These are phyloP conservation scores for Bombus soroeensis DNA, from an alignment of 1,140 invertebrate species.

Conservation along the genomic window DNA sequence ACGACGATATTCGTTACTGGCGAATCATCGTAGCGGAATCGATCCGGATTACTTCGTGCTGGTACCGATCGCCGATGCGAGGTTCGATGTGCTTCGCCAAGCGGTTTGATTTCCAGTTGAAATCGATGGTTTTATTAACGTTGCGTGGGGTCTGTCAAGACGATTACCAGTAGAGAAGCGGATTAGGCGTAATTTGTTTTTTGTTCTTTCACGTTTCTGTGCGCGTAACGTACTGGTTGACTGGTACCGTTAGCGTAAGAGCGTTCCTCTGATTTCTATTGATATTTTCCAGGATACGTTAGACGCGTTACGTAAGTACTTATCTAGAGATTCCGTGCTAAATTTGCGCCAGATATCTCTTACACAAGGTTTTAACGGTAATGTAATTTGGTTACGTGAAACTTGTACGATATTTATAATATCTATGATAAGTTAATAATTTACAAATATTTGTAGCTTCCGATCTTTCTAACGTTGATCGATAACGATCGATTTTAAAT, in stretches of 20 bases:
- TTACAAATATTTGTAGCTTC: too few species aligned
- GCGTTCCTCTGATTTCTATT: not conserved
- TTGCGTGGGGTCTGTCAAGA: not conserved
- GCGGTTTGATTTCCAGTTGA: not conserved
- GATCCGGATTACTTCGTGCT: not conserved
- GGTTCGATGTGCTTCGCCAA: not conserved
- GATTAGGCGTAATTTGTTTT: not conserved
- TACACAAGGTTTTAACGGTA: not conserved
- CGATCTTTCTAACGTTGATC: too few species aligned
- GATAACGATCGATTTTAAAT: too few species aligned
- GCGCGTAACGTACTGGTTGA: not conserved
- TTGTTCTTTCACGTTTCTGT: not conserved
- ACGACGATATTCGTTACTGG: conserved; percentile 3
- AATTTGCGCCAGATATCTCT: not conserved
- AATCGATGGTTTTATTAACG: conserved; percentile 1
- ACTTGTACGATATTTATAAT: too few species aligned
- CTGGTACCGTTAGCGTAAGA: not conserved
- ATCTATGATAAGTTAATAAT: too few species aligned
- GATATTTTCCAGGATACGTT: not conserved
- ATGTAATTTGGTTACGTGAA: too few species aligned
- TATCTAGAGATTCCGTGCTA: not conserved
- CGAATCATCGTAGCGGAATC: conserved; percentile 15
- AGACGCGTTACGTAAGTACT: not conserved
- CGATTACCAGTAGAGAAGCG: not conserved
- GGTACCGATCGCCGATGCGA: not conserved